Evolutionary conservation across 2,113 vertebrate genomes (phyloP).

Genomic region (Nothoprocta perdicaria): DNA sequence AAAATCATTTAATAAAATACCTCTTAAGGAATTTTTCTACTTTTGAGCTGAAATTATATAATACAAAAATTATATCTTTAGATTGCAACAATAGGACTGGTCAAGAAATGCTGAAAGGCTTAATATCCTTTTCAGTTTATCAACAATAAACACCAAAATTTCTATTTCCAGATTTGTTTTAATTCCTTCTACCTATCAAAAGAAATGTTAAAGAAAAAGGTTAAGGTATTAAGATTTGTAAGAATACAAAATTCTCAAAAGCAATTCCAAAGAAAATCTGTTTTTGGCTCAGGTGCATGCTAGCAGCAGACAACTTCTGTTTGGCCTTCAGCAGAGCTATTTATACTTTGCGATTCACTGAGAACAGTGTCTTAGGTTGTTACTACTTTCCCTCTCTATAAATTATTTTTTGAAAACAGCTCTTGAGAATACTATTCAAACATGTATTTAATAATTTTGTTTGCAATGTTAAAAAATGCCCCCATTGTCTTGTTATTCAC

Average conservation of each 20-base stretch:
- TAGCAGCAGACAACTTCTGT: constrained; percentile 39
- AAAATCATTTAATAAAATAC: not conserved
- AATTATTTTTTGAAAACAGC: not conserved
- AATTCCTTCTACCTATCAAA: constrained; percentile 58
- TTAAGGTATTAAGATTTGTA: constrained; percentile 55
- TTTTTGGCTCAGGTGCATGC: constrained; percentile 43
- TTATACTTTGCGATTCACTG: constrained; percentile 38
- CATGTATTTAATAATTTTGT: constrained; percentile 1
- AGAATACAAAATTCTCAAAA: constrained; percentile 43
- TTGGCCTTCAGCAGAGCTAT: constrained; percentile 48
- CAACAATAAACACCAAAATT: constrained; percentile 14
- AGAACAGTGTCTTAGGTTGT: constrained; percentile 24
- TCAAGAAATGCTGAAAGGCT: constrained; percentile 34
- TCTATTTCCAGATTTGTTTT: constrained; percentile 54
- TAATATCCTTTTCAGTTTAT: constrained; percentile 28
- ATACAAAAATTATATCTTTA: constrained; percentile 17
- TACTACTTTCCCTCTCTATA: not conserved
- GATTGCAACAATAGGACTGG: not conserved
- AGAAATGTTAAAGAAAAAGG: constrained; percentile 59
- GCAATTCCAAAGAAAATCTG: constrained; percentile 52
- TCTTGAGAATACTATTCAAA: not conserved
- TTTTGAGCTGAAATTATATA: not conserved
- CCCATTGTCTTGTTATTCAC: not conserved
- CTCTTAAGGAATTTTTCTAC: not conserved
- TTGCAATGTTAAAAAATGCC: not conserved